Evolutionary conservation across 35 echinoderm and acorn worm genomes (phyloP).

Genomic region (Patiria miniata): DNA sequence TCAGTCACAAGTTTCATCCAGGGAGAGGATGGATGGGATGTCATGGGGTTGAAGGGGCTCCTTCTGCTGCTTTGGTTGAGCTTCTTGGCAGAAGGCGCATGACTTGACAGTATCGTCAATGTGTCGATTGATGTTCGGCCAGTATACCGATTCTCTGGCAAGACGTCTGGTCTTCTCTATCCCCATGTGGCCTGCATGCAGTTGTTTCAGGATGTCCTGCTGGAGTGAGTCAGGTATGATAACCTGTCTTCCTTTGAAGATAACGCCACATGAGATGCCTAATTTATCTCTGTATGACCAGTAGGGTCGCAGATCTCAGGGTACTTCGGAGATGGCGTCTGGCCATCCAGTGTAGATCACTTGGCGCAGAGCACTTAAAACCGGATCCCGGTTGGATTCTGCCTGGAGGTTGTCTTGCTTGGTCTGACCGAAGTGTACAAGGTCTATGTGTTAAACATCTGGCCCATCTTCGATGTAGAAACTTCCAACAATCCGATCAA

Average conservation of each 20-base stretch:
- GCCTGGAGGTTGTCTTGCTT: slow-evolving; percentile 5
- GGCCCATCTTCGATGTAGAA: background rate
- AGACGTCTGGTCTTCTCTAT: slow-evolving; percentile 52
- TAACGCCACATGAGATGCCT: background rate
- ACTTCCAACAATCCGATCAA: slow-evolving; percentile 21
- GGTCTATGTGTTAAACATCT: background rate
- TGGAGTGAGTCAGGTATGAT: background rate
- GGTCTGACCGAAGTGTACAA: background rate
- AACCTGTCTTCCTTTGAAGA: slow-evolving; percentile 45
- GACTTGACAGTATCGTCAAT: slow-evolving; percentile 47
- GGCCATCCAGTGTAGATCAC: slow-evolving; percentile 44
- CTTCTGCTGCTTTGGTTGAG: slow-evolving; percentile 31
- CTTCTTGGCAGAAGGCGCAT: slow-evolving; percentile 50
- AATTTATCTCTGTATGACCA: slow-evolving; percentile 21
- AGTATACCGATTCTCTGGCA: slow-evolving; percentile 64
- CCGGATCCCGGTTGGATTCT: background rate
- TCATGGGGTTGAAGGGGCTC: slow-evolving; percentile 30
- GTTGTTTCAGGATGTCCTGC: slow-evolving; percentile 21
- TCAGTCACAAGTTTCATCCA: slow-evolving; percentile 32
- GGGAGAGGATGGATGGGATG: background rate
- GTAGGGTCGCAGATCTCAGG: background rate
- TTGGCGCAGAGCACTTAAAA: background rate
- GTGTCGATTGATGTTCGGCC: slow-evolving; percentile 69
- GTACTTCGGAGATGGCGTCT: slow-evolving; percentile 27
- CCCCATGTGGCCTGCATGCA: slow-evolving; percentile 43